Base-by-base conservation (phyloP, 92 coral and sea anemone species). In the Virgularia gustaviana region DNA sequence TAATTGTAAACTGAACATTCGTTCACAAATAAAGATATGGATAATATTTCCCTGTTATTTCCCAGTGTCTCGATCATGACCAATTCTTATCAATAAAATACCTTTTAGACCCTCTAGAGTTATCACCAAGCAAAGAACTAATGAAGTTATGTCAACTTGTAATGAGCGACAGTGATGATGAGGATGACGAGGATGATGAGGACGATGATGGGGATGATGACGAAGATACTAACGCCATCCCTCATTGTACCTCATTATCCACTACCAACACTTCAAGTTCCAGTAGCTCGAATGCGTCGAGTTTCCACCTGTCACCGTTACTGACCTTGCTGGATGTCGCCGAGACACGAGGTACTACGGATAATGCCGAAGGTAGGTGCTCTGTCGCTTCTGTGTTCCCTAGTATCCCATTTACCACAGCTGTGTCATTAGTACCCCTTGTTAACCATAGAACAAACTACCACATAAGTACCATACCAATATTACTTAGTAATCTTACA, bases 121-220 rank as follows among this genome's bases (percentile, higher is more conserved):
- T 51, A 9, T 33, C 75, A 36, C 36, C 55, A 33, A 33, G 25
- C 36, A 35, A 68, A 68, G 61, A 25, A 4, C 75, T 16, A 2
- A 8, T 12, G 36, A 66, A 27, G 27, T 33, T 41, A n/a, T 18
- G 61, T 49, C 75, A 25, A 2, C 2, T 49, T 15, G 39, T 47
- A 0, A 34, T 43, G 30, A 68, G 75, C n/a, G 91, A 90, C 22
- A 87, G 89, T 36, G 89, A 81, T 2, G 91, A 38, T 9, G 95
- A 83, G 1, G 81, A 81, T 27, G 60, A 72, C 25, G 61, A 66
- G 6, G 81, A 38, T 24, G 76, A 38, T 6, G 35, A 32, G 2
- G 65, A 62, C 11, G 84, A 67, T 27, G 86, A 56, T 12, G 88
- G 66, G 22, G 34, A 63, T n/a, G 52, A 77, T 34, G 76, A 19